Base-by-base conservation (phyloP, 1,140 invertebrate species). In the Laupala kohalensis region DNA sequence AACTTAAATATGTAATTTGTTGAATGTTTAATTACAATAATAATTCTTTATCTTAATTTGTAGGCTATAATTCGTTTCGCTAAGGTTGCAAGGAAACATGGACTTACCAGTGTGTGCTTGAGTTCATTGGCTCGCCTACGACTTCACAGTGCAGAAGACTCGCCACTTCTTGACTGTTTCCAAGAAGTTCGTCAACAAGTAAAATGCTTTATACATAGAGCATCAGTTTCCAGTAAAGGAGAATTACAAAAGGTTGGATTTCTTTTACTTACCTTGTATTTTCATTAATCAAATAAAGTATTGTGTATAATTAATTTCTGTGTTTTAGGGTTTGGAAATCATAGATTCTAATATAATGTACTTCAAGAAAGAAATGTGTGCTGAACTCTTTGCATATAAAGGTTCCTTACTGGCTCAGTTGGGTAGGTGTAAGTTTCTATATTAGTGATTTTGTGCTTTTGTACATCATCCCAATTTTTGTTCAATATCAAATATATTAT, bases 1-100 rank as follows among this genome's bases (percentile, higher is more conserved):
- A n/a, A n/a, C n/a, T n/a, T n/a, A n/a, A n/a, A n/a, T n/a, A n/a
- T n/a, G n/a, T n/a, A n/a, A n/a, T n/a, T n/a, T n/a, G n/a, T n/a
- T n/a, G n/a, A n/a, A n/a, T n/a, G n/a, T n/a, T n/a, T n/a, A n/a
- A n/a, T n/a, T n/a, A n/a, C n/a, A n/a, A n/a, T n/a, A n/a, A n/a
- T n/a, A n/a, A n/a, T n/a, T n/a, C n/a, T n/a, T n/a, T n/a, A n/a
- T 53, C 23, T 68, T 68, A 67, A 73, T 73, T 81, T 80, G 68
- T 84, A 92, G 84, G 95, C 95, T 0, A 97, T 98, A 64, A 98
- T 98, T 72, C 94, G 97, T 77, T 98, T 97, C 83, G 96, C 95
- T 0, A 98, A 97, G 81, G 94, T 98, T 66, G 95, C 95, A 0
- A 85, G 96, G 65, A 98, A 99, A 80, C 96, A 99, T 78, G 94